These are phyloP conservation scores for Callaeas wilsoni DNA, from an alignment of 2,113 vertebrate species.

Conservation along the genomic window DNA sequence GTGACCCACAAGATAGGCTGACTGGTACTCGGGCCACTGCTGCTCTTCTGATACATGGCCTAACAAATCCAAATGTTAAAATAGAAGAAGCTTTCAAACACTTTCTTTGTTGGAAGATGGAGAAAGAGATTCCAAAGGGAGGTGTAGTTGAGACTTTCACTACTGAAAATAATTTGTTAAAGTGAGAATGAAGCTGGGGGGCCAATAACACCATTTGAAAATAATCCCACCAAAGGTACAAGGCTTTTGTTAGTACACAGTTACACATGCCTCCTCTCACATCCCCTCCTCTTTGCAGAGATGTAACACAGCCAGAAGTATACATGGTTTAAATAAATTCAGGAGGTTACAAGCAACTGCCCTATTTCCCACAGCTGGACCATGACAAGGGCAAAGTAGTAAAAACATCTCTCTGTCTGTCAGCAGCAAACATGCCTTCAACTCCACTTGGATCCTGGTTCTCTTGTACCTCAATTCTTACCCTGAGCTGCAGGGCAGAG, in stretches of 20 bases:
- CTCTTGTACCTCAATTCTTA: not conserved
- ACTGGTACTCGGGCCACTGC: not conserved
- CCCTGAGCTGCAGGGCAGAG: not conserved
- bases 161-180: not conserved
- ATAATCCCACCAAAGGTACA: not conserved
- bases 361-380: not conserved
- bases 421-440: not conserved
- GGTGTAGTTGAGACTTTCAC: not conserved
- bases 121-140: not conserved
- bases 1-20: not conserved
- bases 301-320: not conserved
- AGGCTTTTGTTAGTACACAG: not conserved
- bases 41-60: not conserved
- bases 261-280: not conserved
- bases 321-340: not conserved
- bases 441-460: not conserved
- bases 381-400: not conserved
- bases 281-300: not conserved
- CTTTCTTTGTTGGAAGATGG: not conserved
- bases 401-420: not conserved
- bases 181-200: not conserved
- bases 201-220: fast-evolving
- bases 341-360: not conserved
- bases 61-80: not conserved
- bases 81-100: not conserved